These are phyloP conservation scores for Agrotis ipsilon DNA, from an alignment of 2,888 invertebrate genomes.

Conservation along the genomic window DNA sequence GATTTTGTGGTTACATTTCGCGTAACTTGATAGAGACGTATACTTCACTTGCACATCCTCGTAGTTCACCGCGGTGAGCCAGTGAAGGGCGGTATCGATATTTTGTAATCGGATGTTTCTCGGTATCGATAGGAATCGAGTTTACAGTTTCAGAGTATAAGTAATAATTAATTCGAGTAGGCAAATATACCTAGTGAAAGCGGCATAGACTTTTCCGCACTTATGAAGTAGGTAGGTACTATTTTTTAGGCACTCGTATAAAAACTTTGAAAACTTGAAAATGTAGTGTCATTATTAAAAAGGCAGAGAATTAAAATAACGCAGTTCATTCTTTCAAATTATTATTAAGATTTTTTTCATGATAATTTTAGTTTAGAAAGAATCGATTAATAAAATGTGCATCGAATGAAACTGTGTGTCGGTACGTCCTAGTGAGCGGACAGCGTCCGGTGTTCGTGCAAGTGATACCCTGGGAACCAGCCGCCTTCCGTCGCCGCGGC, in stretches of 20 bases:
- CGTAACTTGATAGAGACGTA: constrained; percentile 88
- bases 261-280: not conserved
- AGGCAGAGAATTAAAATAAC: not conserved
- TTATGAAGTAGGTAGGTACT: not conserved
- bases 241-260: not conserved
- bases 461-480: constrained; percentile 89
- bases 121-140: not conserved
- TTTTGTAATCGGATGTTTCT: constrained; percentile 32
- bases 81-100: constrained; percentile 73
- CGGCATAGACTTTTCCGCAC: too few species aligned
- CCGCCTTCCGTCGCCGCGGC: constrained; percentile 80
- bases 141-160: not conserved
- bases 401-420: constrained; percentile 57
- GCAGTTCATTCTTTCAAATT: not conserved
- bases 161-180: not conserved
- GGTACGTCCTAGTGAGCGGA: constrained; percentile 66
- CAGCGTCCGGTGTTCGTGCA: constrained; percentile 88
- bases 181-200: not conserved
- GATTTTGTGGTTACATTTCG: constrained; percentile 90
- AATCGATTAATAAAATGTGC: constrained; percentile 60
- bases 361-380: constrained; percentile 1
- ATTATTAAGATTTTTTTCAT: not conserved
- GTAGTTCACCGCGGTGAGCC: constrained; percentile 65
- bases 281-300: not conserved
- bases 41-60: constrained; percentile 84